These are phyloP conservation scores for Halcyon badia DNA, from an alignment of 2,797 vertebrate genomes.

Conservation along the genomic window DNA sequence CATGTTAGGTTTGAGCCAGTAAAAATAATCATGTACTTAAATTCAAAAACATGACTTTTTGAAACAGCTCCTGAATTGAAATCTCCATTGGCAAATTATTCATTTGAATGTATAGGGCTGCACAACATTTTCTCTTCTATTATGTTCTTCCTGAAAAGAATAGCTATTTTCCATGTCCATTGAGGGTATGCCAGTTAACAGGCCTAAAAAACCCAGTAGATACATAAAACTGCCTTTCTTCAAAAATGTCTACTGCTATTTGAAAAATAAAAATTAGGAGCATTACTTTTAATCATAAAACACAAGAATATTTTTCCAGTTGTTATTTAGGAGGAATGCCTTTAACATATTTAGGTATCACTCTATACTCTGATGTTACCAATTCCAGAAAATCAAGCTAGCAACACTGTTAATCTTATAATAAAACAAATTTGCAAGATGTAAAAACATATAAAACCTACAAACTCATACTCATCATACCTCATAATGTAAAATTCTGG, in stretches of 20 bases:
- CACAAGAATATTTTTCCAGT: not conserved
- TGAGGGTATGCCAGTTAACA: not conserved
- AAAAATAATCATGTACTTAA: not conserved
- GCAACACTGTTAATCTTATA: not conserved
- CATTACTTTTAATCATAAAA: not conserved
- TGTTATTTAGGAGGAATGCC: not conserved
- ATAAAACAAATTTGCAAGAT: slow-evolving; percentile 29
- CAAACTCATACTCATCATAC: not conserved
- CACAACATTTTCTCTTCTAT: not conserved
- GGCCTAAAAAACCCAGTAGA: not conserved
- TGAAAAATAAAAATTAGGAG: not conserved
- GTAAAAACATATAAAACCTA: not conserved
- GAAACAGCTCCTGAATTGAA: not conserved
- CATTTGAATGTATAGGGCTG: not conserved
- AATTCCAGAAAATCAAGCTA: not conserved
- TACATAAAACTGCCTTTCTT: not conserved
- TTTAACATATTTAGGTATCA: not conserved
- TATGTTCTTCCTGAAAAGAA: not conserved
- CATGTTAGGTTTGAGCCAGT: not conserved
- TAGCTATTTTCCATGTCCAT: not conserved
- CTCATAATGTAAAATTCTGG: not conserved
- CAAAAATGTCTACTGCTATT: not conserved
- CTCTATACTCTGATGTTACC: not conserved
- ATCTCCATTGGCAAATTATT: not conserved
- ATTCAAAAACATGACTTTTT: not conserved